Evolutionary conservation across 1,140 invertebrate species (phyloP).

Genomic region (Aphis gossypii): DNA sequence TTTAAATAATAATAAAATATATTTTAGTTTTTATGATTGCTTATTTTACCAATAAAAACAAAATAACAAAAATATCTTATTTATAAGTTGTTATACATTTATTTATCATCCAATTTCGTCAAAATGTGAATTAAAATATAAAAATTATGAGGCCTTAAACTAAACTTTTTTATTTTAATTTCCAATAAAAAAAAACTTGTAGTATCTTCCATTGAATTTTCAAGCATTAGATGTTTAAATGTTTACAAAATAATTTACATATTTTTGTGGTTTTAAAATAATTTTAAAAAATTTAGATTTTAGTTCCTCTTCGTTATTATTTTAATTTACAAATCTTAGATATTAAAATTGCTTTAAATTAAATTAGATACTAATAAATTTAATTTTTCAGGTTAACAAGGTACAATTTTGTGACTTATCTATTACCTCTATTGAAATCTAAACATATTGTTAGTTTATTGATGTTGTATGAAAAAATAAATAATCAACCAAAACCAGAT

Average conservation of each 20-base stretch:
- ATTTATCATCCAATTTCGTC: no score
- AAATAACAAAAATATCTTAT: no score
- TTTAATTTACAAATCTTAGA: neutral
- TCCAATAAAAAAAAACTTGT: neutral
- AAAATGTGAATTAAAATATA: no score
- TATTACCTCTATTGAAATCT: constrained; percentile 60
- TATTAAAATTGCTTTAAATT: neutral
- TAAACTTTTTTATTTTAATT: neutral
- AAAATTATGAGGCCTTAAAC: neutral
- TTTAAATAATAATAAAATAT: no score
- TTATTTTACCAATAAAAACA: no score
- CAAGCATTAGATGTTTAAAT: neutral
- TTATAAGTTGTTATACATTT: no score
- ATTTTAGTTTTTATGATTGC: no score
- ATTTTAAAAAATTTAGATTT: neutral
- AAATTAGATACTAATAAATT: neutral
- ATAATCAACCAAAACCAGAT: neutral
- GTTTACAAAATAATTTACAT: neutral
- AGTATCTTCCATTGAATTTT: neutral
- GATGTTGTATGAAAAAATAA: constrained; percentile 51
- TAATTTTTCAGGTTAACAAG: constrained; percentile 60
- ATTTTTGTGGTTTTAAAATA: no score
- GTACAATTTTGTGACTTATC: constrained; percentile 62
- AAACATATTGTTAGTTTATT: constrained; percentile 58
- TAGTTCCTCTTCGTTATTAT: neutral